phyloP scores from a whole-genome alignment of 2,888 invertebrate genomes.

The Esperia sulphurella region DNA sequence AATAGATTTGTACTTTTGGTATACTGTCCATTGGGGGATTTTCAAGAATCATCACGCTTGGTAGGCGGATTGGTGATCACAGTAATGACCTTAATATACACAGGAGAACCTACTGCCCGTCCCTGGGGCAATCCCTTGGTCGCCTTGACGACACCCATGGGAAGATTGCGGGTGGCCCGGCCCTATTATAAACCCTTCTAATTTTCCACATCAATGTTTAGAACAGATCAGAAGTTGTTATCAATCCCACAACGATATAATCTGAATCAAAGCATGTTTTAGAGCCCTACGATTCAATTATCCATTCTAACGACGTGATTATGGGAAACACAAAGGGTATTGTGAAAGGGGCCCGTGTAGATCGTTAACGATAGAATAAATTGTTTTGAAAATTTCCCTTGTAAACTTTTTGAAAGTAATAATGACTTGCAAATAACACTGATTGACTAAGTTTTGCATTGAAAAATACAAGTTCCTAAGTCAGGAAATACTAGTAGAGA shows the following conservation, averaged over 20 bases:
- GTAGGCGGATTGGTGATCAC: too few relatives aligned
- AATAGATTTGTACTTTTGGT: too few relatives aligned
- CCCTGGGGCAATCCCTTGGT: too few relatives aligned
- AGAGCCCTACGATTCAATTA: background rate
- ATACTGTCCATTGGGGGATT: too few relatives aligned
- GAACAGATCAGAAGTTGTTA: background rate
- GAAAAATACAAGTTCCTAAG: background rate
- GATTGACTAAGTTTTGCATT: background rate
- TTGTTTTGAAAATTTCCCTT: background rate
- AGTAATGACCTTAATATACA: too few relatives aligned
- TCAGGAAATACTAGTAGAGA: too few relatives aligned
- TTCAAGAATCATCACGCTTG: too few relatives aligned
- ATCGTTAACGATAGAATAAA: background rate
- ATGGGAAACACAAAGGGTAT: background rate
- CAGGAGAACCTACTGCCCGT: too few relatives aligned
- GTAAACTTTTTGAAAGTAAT: background rate
- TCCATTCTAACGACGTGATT: background rate
- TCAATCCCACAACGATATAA: slow-evolving; percentile 1
- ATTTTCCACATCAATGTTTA: too few relatives aligned
- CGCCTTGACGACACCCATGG: too few relatives aligned
- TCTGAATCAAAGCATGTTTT: background rate
- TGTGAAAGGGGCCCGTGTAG: background rate
- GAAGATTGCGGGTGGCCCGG: too few relatives aligned
- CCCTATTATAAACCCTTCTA: too few relatives aligned
- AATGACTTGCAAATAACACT: background rate